Conservation (phyloP, 2,113 vertebrate species). For the Pangasianodon hypophthalmus region DNA sequence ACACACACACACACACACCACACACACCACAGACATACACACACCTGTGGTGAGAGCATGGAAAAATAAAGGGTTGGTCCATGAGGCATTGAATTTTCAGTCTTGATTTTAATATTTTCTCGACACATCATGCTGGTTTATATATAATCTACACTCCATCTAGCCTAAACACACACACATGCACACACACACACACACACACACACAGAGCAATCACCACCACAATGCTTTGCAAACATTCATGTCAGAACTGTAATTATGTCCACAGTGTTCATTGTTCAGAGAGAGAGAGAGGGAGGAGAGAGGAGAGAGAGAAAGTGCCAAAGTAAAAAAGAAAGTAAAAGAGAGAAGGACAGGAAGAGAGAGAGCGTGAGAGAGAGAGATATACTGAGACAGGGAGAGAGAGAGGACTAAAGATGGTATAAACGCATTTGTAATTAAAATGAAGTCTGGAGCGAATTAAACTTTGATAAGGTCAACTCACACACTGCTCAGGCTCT, state of each 20-base stretch:
- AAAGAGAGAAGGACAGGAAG: not conserved
- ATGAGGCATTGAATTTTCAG: constrained; percentile 1
- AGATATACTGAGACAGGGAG: not conserved
- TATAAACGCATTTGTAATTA: constrained; percentile 49
- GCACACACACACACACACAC: not conserved
- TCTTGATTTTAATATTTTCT: constrained; percentile 31
- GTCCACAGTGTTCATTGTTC: constrained; percentile 21
- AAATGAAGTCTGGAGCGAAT: constrained; percentile 50
- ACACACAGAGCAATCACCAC: constrained; percentile 36
- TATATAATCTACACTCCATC: not conserved
- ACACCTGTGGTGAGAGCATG: not conserved
- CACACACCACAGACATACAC: not conserved
- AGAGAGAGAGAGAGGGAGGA: not conserved
- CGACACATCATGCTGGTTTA: not conserved
- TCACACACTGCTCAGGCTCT: constrained; percentile 24
- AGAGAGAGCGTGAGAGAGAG: not conserved
- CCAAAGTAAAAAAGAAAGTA: not conserved
- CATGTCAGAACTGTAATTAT: constrained; percentile 17
- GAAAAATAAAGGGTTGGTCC: not conserved
- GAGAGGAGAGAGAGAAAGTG: not conserved
- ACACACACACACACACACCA: not conserved
- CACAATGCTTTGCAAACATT: constrained; percentile 34
- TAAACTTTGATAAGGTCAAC: constrained; percentile 40
- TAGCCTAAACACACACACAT: not conserved
- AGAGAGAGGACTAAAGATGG: not conserved